Conservation (phyloP, 2,888 invertebrate species). For the Plebejus melissa region DNA sequence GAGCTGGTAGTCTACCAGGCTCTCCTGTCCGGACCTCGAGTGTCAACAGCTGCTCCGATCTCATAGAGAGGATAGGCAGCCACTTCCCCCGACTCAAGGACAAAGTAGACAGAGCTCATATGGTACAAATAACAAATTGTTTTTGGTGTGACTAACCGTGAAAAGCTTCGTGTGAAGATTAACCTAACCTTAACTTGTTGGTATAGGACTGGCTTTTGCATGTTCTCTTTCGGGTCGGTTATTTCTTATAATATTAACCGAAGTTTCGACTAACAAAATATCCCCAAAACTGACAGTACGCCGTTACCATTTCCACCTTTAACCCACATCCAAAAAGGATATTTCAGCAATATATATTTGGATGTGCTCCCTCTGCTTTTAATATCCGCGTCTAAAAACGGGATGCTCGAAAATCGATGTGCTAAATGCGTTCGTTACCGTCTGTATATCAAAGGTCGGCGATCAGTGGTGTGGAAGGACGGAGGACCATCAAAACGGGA, state of each 20-base stretch:
- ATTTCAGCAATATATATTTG: not conserved
- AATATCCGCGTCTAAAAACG: not conserved
- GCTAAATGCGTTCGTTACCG: not conserved
- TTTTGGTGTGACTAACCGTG: conserved; percentile 29
- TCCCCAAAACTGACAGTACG: too few species aligned
- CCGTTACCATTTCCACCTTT: not conserved
- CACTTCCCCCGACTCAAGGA: conserved; percentile 71
- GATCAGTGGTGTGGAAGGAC: not conserved
- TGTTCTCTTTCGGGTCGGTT: not conserved
- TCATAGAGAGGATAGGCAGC: conserved; percentile 74
- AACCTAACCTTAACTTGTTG: conserved; percentile 22
- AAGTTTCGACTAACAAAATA: not conserved
- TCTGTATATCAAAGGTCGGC: not conserved
- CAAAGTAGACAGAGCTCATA: conserved; percentile 79
- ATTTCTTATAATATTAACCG: not conserved
- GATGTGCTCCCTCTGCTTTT: not conserved
- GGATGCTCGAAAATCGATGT: not conserved
- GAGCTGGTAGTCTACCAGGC: conserved; percentile 64
- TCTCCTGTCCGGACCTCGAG: conserved; percentile 44
- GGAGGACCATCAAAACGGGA: not conserved
- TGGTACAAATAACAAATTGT: conserved; percentile 74
- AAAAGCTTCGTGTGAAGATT: not conserved
- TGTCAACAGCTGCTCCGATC: conserved; percentile 53
- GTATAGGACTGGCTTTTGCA: not conserved
- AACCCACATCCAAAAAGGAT: not conserved